Evolutionary conservation across 1,140 invertebrate species (phyloP).

Genomic region (Lepidurus arcticus): DNA sequence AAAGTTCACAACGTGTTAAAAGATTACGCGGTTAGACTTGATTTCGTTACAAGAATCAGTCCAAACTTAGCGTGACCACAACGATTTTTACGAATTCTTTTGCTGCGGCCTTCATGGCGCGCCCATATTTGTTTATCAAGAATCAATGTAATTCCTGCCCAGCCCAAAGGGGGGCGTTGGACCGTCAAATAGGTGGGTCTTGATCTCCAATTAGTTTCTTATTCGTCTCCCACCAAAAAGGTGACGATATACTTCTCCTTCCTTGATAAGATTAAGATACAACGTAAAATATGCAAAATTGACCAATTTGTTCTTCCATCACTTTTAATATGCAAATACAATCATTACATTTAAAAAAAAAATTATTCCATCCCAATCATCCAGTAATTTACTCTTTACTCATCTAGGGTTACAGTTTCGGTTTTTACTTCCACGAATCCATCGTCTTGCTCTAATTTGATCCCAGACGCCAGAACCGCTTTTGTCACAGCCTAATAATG

Average conservation of each 20-base stretch:
- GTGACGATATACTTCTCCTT: neutral
- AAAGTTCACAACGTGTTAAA: no score
- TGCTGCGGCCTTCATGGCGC: neutral
- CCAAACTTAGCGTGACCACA: neutral
- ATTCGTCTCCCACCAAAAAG: neutral
- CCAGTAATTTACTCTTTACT: constrained; percentile 10
- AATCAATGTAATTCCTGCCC: neutral
- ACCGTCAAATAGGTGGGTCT: neutral
- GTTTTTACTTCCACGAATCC: constrained; percentile 25
- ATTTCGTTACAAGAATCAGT: no score
- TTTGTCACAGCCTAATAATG: constrained; percentile 19
- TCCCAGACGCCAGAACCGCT: neutral
- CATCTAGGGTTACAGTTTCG: constrained; percentile 25
- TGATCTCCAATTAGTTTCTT: neutral
- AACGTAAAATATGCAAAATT: neutral
- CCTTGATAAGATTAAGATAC: neutral
- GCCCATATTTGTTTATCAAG: constrained; percentile 19
- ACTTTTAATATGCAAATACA: neutral
- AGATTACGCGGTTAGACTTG: no score
- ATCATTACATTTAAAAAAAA: constrained; percentile 19
- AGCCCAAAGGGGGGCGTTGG: neutral
- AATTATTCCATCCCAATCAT: neutral
- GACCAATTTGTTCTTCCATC: neutral
- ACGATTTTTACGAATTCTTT: constrained; percentile 12
- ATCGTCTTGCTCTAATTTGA: constrained; percentile 8